phyloP scores from a whole-genome alignment of 1,140 invertebrate genomes.

The Ceratosolen solmsi region DNA sequence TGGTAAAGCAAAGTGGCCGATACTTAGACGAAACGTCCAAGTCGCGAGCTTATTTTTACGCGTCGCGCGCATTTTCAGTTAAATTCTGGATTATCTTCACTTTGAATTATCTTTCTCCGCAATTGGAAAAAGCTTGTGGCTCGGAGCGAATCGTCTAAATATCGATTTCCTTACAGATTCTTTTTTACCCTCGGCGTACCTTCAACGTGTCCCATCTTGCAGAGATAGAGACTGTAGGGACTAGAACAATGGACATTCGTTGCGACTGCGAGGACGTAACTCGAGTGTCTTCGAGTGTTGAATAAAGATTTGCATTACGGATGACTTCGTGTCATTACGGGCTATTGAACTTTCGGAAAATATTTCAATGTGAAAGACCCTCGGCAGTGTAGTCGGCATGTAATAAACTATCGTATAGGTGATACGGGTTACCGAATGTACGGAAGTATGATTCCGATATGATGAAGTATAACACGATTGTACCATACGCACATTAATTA shows the following conservation, averaged over 20 bases:
- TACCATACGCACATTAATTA: too few species aligned
- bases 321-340: not conserved
- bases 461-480: too few species aligned
- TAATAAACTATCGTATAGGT: too few species aligned
- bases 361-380: not conserved
- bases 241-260: not conserved
- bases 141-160: not conserved
- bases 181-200: not conserved
- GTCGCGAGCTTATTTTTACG: too few species aligned
- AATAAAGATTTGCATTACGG: not conserved
- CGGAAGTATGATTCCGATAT: too few species aligned
- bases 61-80: too few species aligned
- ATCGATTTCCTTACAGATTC: not conserved
- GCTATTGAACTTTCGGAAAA: not conserved
- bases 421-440: too few species aligned
- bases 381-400: too few species aligned
- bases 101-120: too few species aligned
- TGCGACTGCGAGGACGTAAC: too few species aligned
- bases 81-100: too few species aligned
- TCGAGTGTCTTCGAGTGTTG: too few species aligned
- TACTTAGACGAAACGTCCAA: not conserved
- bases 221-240: not conserved
- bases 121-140: not conserved
- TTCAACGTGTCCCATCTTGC: not conserved
- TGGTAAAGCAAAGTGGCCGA: conserved; percentile 13